Base-by-base conservation (phyloP, 2,888 invertebrate genomes). In the Shargacucullia verbasci region DNA sequence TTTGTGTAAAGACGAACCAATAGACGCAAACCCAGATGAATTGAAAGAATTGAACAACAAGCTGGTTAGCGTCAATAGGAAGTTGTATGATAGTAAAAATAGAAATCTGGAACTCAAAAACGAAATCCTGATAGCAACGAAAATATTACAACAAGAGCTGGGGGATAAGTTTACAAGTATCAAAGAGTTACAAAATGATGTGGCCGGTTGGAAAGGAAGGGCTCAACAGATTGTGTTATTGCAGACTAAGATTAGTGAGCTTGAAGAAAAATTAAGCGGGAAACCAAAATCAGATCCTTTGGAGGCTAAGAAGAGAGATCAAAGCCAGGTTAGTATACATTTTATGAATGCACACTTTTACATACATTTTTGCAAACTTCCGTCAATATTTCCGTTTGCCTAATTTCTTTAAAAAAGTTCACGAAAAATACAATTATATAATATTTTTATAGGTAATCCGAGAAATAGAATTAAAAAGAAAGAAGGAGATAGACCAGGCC, bases 131-230 rank as follows among this genome's bases (percentile, higher is more conserved):
- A 82, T 96, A 53, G 96, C 97, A 0, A 96, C 96, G 13, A 97
- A 96, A 90, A 95, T 96, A 64, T 82, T 97, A 13, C 95, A 96
- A 76, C 96, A 96, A 82, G 97, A 98, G 88, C 91, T 97, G 12
- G 97, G 97, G 0, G 97, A 97, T 55, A 95, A 94, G 72, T 95
- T 96, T 37, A 95, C 95, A 2, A 95, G 95, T 74, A 91, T 97
- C 9, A 95, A 95, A 73, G 93, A 94, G 48, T 81, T 97, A 31
- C 94, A 94, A 45, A 94, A 94, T 70, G 93, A 94, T 59, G 87
- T 95, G 46, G 92, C 94, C 39, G 95, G 95, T 10, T 97, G 97
- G 97, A 95, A 97, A 67, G 97, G 97, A 0, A 94, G 97, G 65
- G 96, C 97, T 0, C 97, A 97, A 78, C 96, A 97, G 79, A 97